Evolutionary conservation across 2,113 vertebrate species (phyloP).

Genomic region (Promerops cafer): DNA sequence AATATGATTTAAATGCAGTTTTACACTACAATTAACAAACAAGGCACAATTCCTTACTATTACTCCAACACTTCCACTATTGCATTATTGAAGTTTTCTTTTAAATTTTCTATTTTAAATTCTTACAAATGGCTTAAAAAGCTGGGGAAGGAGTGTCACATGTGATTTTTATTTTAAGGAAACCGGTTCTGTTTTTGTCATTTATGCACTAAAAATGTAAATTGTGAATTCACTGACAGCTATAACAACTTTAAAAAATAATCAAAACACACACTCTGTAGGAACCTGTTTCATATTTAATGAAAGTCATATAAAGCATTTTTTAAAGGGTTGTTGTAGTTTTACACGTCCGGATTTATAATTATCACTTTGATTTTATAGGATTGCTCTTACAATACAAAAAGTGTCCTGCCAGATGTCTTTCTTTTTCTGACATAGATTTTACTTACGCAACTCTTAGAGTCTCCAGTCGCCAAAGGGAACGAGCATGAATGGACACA

Average conservation of each 20-base stretch:
- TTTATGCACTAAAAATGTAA: background rate
- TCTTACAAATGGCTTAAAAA: background rate
- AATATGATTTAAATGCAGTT: background rate
- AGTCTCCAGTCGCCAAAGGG: slow-evolving; percentile 93
- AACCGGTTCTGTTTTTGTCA: background rate
- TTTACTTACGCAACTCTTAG: slow-evolving; percentile 92
- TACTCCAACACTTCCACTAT: background rate
- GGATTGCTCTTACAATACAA: background rate
- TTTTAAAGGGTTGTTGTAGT: background rate
- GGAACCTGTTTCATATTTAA: background rate
- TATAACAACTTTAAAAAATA: background rate
- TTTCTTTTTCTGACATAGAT: background rate
- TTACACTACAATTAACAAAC: background rate
- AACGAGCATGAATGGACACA: slow-evolving; percentile 90
- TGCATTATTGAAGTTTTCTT: background rate
- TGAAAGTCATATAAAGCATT: background rate
- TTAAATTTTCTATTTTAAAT: background rate
- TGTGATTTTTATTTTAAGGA: background rate
- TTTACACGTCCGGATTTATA: background rate
- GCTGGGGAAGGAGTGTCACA: background rate
- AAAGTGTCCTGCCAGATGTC: background rate
- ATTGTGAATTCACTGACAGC: background rate
- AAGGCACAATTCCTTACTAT: background rate
- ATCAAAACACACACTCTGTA: background rate
- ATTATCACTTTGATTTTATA: background rate